Conservation (phyloP, 2,113 vertebrate genomes). For the Callionymus lyra region DNA sequence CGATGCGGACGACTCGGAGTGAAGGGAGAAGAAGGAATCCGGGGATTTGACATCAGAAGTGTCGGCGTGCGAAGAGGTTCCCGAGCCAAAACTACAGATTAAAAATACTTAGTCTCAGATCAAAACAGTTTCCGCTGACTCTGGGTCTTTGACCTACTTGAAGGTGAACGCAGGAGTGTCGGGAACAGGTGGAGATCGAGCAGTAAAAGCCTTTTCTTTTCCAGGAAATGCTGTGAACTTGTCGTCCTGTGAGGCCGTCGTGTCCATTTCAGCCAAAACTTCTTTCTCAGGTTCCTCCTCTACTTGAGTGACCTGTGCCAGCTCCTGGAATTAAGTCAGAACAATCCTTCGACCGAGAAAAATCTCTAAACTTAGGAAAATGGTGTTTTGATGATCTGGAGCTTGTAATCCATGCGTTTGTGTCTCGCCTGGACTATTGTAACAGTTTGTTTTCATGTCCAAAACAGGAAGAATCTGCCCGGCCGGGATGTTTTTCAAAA, state of each 20-base stretch:
- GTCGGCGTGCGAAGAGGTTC: slow-evolving; percentile 20
- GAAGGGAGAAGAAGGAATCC: slow-evolving; percentile 54
- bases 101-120: neutral
- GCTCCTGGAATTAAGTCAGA: slow-evolving; percentile 19
- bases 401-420: too few species aligned
- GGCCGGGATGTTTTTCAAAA: too few species aligned
- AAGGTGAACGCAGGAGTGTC: slow-evolving; percentile 50
- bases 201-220: slow-evolving; percentile 14
- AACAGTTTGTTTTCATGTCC: too few species aligned
- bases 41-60: slow-evolving; percentile 49
- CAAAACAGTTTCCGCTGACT: slow-evolving; percentile 1
- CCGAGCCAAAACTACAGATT: slow-evolving; percentile 46
- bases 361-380: too few species aligned
- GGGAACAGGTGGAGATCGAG: slow-evolving; percentile 13
- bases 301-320: slow-evolving; percentile 3
- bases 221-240: slow-evolving; percentile 8
- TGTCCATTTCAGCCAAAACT: slow-evolving; percentile 6
- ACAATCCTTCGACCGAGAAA: too few species aligned
- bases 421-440: too few species aligned
- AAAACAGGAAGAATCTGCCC: too few species aligned
- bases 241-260: slow-evolving; percentile 9
- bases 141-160: slow-evolving; percentile 33
- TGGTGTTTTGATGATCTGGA: too few species aligned
- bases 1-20: slow-evolving; percentile 41
- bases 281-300: slow-evolving; percentile 21